phyloP scores from a whole-genome alignment of 1,140 invertebrate species.

The Zeugodacus cucurbitae region DNA sequence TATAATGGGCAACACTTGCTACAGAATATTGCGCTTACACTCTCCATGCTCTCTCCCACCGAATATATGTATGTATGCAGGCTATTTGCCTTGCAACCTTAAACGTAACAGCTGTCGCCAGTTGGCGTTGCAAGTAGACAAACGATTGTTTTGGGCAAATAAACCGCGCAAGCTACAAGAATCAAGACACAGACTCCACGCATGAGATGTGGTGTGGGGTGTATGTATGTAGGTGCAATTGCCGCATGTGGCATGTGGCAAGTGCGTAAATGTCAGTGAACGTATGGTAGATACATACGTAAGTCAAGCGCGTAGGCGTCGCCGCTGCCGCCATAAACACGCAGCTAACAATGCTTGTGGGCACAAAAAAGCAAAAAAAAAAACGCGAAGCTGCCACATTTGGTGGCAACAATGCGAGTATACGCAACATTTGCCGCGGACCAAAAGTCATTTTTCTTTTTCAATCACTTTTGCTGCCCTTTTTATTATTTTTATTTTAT shows the following conservation, averaged over 20 bases:
- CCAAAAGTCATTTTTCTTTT: conserved; percentile 41
- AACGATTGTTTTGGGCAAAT: not conserved
- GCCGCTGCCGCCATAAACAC: not conserved
- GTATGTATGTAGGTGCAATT: too few relatives aligned
- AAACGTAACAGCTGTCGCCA: conserved; percentile 23
- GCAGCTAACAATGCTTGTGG: not conserved
- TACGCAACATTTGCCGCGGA: not conserved
- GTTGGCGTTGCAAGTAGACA: not conserved
- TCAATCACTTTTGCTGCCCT: not conserved
- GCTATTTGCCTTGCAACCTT: not conserved
- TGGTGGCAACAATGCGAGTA: not conserved
- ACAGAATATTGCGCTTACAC: not conserved
- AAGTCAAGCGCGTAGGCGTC: not conserved
- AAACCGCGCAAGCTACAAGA: not conserved
- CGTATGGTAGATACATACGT: not conserved
- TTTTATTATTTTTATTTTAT: not conserved
- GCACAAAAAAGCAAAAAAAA: not conserved
- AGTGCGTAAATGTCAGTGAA: not conserved
- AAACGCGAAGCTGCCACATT: not conserved
- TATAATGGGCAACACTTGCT: conserved; percentile 19
- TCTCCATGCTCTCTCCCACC: not conserved
- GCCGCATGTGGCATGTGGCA: not conserved
- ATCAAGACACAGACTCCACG: not conserved
- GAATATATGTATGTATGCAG: not conserved
- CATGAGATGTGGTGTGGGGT: not conserved